Conservation (phyloP, 2,797 vertebrate species). For the Sphenopsis melanotis region DNA sequence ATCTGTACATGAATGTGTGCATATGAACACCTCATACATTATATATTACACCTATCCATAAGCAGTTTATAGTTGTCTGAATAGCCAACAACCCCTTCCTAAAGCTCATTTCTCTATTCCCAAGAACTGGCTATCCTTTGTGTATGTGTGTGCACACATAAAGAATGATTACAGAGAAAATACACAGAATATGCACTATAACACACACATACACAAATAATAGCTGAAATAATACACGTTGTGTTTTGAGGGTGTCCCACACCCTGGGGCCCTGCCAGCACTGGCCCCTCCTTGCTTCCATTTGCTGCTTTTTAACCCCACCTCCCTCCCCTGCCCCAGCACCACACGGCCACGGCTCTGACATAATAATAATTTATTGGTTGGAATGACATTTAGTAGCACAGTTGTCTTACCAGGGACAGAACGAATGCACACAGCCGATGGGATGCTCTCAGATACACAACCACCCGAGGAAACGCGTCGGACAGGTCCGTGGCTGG, state of each 20-base stretch:
- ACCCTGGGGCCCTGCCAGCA: not conserved
- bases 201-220: not conserved
- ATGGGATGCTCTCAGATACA: constrained; percentile 57
- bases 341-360: not conserved
- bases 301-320: not conserved
- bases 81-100: not conserved
- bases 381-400: constrained; percentile 68
- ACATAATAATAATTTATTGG: constrained; percentile 74
- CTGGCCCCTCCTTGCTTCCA: rapidly evolving
- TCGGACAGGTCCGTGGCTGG: not conserved
- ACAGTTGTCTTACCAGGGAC: constrained; percentile 63
- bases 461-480: constrained; percentile 25
- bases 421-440: constrained; percentile 57
- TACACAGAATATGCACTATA: rapidly evolving
- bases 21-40: not conserved
- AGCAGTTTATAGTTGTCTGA: not conserved
- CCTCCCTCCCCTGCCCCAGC: not conserved
- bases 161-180: not conserved
- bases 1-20: not conserved
- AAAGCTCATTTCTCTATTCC: not conserved
- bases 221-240: not conserved
- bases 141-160: not conserved
- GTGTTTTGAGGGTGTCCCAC: not conserved
- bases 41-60: rapidly evolving
- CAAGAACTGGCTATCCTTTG: not conserved